phyloP scores from a whole-genome alignment of 2,113 vertebrate genomes.

The Bufo gargarizans region DNA sequence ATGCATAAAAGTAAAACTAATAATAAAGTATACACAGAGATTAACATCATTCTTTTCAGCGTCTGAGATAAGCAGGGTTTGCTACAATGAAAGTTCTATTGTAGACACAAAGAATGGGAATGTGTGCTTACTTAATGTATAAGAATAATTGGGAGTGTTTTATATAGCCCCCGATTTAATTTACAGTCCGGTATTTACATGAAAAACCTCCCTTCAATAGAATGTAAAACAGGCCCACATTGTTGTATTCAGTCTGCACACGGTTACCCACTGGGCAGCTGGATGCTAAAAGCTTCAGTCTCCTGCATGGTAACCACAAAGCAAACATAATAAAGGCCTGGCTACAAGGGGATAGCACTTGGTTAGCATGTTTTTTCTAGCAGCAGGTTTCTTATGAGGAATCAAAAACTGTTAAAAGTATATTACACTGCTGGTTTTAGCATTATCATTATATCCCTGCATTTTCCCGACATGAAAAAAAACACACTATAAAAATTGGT shows the following conservation, averaged over 20 bases:
- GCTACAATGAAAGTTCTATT: constrained; percentile 35
- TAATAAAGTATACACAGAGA: neutral
- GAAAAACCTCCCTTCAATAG: neutral
- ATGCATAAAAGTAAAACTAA: neutral
- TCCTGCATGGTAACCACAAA: constrained; percentile 5
- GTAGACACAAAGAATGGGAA: neutral
- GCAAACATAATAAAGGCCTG: neutral
- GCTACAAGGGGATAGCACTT: neutral
- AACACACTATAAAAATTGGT: neutral
- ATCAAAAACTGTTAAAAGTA: neutral
- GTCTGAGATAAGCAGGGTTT: neutral
- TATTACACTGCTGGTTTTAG: neutral
- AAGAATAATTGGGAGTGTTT: neutral
- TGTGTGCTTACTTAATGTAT: constrained; percentile 28
- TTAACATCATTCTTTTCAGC: neutral
- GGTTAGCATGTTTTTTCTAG: neutral
- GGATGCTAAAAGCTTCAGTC: neutral
- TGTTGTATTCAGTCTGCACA: constrained; percentile 18
- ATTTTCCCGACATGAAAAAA: neutral
- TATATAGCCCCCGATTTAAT: neutral
- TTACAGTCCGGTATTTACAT: constrained; percentile 17
- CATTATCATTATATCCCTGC: neutral
- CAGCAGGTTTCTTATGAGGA: neutral
- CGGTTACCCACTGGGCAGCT: constrained; percentile 33
- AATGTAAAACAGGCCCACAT: constrained; percentile 18